Base-by-base conservation (phyloP, 2,797 vertebrate species). In the Trichosurus vulpecula region DNA sequence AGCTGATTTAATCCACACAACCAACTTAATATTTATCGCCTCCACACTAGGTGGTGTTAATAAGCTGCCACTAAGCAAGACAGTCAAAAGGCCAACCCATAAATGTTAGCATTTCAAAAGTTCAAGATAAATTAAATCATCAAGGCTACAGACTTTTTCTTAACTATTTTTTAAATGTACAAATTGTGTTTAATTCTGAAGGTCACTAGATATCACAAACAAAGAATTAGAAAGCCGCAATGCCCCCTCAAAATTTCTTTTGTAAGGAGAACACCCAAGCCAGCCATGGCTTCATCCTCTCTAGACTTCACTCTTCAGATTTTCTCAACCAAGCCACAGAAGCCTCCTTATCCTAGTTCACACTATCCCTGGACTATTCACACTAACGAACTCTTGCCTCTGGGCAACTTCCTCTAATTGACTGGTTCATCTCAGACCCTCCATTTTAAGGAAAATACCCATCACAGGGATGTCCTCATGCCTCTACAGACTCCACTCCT, bases 51-150 rank as follows among this genome's bases (percentile, higher is more conserved):
- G 74, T 81, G 19, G 66, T 81, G 19, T 97, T 95, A 47, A 81
- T n/a, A 91, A 93, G 97, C 53, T 94, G n/a, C 55, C 92, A 58
- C 74, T 92, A 94, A 94, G 92, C 93, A 96, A 94, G 9, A 41
- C 74, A 91, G 47, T 57, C 29, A 74, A 87, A 54, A 94, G 35
- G 31, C 9, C 47, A 91, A 93, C 4, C 14, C 53, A 96, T 66
- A 95, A 91, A 95, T n/a, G 16, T 61, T 87, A 92, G 54, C 47
- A 92, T 52, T 53, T 58, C 94, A 92, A 19, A 91, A 81, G 57
- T 56, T 66, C 47, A 93, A 8, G 74, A n/a, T 19, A 4, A 91
- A 53, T 95, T 54, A 51, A 25, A 96, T 52, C 74, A 3, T 31
- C 22, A 94, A 94, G 9, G 51, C 9, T 47, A 47, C 22, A 47